Percentiles rank a stretch among this genome's conserved stretches.
Evolutionary conservation across 1,140 invertebrate species (phyloP).

Genomic region (Grapholita molesta): DNA sequence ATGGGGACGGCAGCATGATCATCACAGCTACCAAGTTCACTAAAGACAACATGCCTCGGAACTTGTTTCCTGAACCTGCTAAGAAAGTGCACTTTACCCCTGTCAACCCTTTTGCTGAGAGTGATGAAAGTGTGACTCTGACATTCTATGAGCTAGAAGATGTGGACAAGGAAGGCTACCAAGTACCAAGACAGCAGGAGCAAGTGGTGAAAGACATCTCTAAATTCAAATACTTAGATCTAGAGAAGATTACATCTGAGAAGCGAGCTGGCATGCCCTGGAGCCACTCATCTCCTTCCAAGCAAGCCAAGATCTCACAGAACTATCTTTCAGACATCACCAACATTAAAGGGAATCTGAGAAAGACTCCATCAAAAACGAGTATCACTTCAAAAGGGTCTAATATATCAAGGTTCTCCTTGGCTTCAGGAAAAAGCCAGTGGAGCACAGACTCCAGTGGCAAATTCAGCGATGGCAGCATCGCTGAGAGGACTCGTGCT

Average conservation of each 20-base stretch:
- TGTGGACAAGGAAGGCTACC: slow-evolving; percentile 40
- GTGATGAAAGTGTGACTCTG: slow-evolving; percentile 71
- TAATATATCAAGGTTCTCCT: slow-evolving; percentile 43
- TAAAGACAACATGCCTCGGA: slow-evolving; percentile 66
- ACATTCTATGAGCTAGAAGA: slow-evolving; percentile 74
- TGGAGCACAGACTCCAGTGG: slow-evolving; percentile 44
- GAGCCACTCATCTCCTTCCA: slow-evolving; percentile 63
- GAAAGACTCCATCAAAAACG: slow-evolving; percentile 61
- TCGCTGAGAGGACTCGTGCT: slow-evolving; percentile 37
- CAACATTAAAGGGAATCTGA: slow-evolving; percentile 40
- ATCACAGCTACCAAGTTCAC: slow-evolving; percentile 78
- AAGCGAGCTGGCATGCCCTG: slow-evolving; percentile 57
- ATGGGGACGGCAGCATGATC: slow-evolving; percentile 77
- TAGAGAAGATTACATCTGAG: slow-evolving; percentile 54
- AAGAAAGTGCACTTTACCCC: slow-evolving; percentile 73
- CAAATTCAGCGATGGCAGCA: slow-evolving; percentile 36
- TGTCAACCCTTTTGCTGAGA: slow-evolving; percentile 69
- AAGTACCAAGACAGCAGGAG: slow-evolving; percentile 31
- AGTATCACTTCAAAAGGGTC: slow-evolving; percentile 54
- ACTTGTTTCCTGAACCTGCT: slow-evolving; percentile 59
- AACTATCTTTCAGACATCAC: slow-evolving; percentile 58
- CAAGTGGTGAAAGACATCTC: slow-evolving; percentile 51
- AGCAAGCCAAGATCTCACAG: slow-evolving; percentile 52
- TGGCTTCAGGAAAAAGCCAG: slow-evolving; percentile 38
- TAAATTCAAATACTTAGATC: slow-evolving; percentile 75